Evolutionary conservation across 1,140 invertebrate genomes (phyloP).

Genomic region (Galleria mellonella): DNA sequence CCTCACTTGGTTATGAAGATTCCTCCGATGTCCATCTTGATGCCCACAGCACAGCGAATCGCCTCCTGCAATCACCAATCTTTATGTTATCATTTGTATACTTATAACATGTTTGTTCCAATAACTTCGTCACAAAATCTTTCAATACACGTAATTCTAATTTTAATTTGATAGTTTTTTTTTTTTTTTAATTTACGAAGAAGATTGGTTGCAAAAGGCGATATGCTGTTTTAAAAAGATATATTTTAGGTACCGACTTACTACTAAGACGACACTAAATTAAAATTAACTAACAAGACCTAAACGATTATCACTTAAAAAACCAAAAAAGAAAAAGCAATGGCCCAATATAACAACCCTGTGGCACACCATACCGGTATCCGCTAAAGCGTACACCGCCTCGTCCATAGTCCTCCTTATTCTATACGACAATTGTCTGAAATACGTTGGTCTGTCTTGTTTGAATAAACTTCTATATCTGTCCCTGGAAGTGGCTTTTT

Average conservation of each 20-base stretch:
- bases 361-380: slow-evolving; percentile 35
- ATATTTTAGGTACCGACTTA: no score
- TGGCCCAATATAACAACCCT: slow-evolving; percentile 1
- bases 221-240: slow-evolving; percentile 1
- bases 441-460: slow-evolving; percentile 49
- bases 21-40: slow-evolving; percentile 49
- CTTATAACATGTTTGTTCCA: no score
- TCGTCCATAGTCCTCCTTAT: slow-evolving; percentile 54
- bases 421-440: slow-evolving; percentile 44
- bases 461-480: slow-evolving; percentile 31
- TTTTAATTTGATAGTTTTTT: no score
- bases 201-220: slow-evolving; percentile 47
- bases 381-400: slow-evolving; percentile 36
- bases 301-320: no score
- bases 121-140: no score
- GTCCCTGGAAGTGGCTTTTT: slow-evolving; percentile 18
- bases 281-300: no score
- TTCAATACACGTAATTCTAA: no score
- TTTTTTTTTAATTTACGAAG: background rate
- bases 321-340: background rate
- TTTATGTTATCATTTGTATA: slow-evolving; percentile 25
- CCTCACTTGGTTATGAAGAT: slow-evolving; percentile 40
- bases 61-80: slow-evolving; percentile 67
- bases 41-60: slow-evolving; percentile 60
- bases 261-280: no score